These are phyloP conservation scores for Plagodis pulveraria DNA, from an alignment of 2,888 invertebrate species.

Conservation along the genomic window DNA sequence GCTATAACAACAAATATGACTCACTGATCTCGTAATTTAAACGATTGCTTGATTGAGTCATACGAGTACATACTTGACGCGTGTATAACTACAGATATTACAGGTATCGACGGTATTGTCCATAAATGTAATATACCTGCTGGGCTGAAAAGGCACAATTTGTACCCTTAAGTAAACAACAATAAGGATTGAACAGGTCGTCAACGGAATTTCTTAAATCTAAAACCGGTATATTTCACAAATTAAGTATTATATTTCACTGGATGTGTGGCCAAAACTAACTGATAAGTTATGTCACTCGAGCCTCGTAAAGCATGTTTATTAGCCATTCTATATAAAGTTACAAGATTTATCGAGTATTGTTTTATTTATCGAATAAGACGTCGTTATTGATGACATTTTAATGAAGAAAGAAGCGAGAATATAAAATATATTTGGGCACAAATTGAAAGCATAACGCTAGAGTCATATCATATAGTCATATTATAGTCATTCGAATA, in stretches of 20 bases:
- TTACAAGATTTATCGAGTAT: conserved; percentile 57
- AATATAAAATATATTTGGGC: background rate
- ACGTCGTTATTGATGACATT: conserved; percentile 26
- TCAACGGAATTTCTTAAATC: conserved; percentile 51
- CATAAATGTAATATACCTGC: conserved; percentile 43
- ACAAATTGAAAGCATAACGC: background rate
- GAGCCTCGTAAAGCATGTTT: conserved; percentile 41
- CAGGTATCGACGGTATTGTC: conserved; percentile 47
- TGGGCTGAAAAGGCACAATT: conserved; percentile 52
- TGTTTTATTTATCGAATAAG: conserved; percentile 49
- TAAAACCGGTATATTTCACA: conserved; percentile 55
- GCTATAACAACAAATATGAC: conserved; percentile 46
- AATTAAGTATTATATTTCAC: conserved; percentile 46
- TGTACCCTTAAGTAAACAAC: conserved; percentile 57
- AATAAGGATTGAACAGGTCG: conserved; percentile 53
- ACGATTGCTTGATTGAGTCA: conserved; percentile 57
- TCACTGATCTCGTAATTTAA: conserved; percentile 53
- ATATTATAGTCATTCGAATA: no score
- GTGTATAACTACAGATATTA: no score
- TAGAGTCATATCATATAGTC: no score
- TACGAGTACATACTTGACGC: conserved; percentile 7
- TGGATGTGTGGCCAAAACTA: conserved; percentile 49
- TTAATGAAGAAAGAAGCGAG: conserved; percentile 29
- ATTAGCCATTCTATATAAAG: conserved; percentile 46
- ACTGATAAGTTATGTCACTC: conserved; percentile 48